Base-by-base conservation (phyloP, 2,797 vertebrate species). In the Choloepus didactylus region DNA sequence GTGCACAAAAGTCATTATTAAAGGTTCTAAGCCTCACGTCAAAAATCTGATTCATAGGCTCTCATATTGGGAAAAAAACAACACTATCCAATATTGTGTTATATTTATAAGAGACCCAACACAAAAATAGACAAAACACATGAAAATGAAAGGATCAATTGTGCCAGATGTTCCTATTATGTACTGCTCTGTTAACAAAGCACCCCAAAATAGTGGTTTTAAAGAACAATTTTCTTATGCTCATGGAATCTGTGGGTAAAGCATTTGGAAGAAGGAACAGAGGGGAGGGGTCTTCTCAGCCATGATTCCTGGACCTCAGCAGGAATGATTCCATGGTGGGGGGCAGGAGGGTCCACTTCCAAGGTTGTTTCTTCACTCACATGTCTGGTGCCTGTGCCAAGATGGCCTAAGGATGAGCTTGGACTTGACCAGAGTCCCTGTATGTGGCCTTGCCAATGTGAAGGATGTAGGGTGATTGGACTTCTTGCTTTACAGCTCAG, bases 211-310 rank as follows among this genome's bases (percentile, higher is more conserved):
- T 19, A 66, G 27, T 88, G 77, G 19, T 84, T 84, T 95, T 73
- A 60, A 87, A 80, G 77, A 84, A 85, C 5, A 92, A 79, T 54
- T 77, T 89, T 75, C 64, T 27, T 77, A 51, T 60, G 80, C 16
- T 70, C 3, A 46, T 11, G 44, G n/a, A 56, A 72, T 56, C 27
- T 35, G 6, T 11, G 62, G 23, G 19, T 73, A 29, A 92, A 51
- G 18, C 67, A 79, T 87, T 81, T 88, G 66, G 29, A 60, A 85
- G 49, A 56, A 23, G 5, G 66, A 59, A 46, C 5, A 3, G 25
- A 19, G 2, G 10, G 10, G 14, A 27, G 51, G 72, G 27, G 69
- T 44, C 31, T 56, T 66, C 51, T 75, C 46, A 51, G 76, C 46
- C 60, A 6, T 19, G 29, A 10, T 38, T 12, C 70, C 54, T 72